Conservation (phyloP, 2,113 vertebrate genomes). For the Forbesichthys papilliferus region DNA sequence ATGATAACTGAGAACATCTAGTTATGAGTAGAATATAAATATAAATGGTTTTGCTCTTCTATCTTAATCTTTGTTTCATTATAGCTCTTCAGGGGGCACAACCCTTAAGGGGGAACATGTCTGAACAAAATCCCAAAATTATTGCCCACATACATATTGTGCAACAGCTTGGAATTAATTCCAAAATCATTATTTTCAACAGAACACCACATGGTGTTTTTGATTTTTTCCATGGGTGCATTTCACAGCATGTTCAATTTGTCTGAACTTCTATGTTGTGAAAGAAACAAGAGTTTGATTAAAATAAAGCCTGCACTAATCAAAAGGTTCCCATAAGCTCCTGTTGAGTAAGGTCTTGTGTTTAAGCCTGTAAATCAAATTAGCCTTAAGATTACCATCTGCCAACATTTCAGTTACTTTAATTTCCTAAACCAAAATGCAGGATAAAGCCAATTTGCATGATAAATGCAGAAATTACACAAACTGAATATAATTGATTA, state of each 20-base stretch:
- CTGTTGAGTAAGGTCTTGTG: constrained; percentile 50
- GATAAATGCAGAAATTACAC: constrained; percentile 8
- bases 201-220: constrained; percentile 8
- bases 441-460: constrained; percentile 7
- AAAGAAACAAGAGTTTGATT: constrained; percentile 40
- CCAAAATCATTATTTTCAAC: constrained; percentile 14
- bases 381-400: constrained; percentile 57
- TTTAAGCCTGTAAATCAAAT: constrained; percentile 51
- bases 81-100: constrained; percentile 20
- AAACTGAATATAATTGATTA: not conserved
- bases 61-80: constrained; percentile 10
- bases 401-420: constrained; percentile 26
- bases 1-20: too few species aligned
- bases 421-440: constrained; percentile 46
- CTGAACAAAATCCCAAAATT: constrained; percentile 28
- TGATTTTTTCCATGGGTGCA: constrained; percentile 18
- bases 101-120: constrained; percentile 14
- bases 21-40: not conserved
- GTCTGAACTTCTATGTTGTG: constrained; percentile 5
- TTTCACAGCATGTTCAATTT: constrained; percentile 20
- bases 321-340: constrained; percentile 43
- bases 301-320: constrained; percentile 36
- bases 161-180: constrained; percentile 19
- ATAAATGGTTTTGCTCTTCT: not conserved
- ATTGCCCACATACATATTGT: constrained; percentile 1